Base-by-base conservation (phyloP, 2,113 vertebrate genomes). In the Sander vitreus region DNA sequence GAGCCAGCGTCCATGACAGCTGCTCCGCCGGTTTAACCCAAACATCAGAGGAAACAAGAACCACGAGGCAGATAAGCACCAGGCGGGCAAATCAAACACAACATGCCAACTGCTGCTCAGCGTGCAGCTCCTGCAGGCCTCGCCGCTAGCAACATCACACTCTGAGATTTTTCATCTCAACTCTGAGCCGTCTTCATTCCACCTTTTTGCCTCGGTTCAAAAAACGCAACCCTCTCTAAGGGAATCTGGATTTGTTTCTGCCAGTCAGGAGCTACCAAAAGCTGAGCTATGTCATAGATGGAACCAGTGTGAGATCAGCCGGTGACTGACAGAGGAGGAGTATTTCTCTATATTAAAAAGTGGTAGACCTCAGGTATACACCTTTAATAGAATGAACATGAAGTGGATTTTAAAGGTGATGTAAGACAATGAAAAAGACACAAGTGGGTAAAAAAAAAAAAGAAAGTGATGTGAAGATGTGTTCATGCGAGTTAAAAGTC, bases 31-130 rank as follows among this genome's bases (percentile, higher is more conserved):
- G 43, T 75, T 75, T 57, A 66, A 78, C 83, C 65, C 83, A 63
- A 79, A 88, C 83, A 82, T 78, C 74, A 75, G 72, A 71, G 72
- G 72, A 62, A 74, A 83, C 73, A 21, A 48, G 48, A 23, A 30
- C 9, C 58, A 33, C 50, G 23, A 65, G 78, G 63, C 50, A 15
- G 54, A 21, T 14, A 54, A 14, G 7, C 23, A 16, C 33, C 70
- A 50, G 78, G 59, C 47, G 36, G 55, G 23, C 70, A 25, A 85
- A 80, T 88, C 73, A 81, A 89, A 89, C 78, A 25, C 54, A 25
- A 57, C 63, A 62, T 0, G 19, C 30, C 27, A 16, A 47, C 60
- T 36, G 75, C 51, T 47, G 55, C 55, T 73, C 48, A 0, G 47
- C 6, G 39, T 48, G 80, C 11, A 65, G 55, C 78, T 58, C 75